Conservation (phyloP, 2,113 vertebrate species). For the Chloebia gouldiae region DNA sequence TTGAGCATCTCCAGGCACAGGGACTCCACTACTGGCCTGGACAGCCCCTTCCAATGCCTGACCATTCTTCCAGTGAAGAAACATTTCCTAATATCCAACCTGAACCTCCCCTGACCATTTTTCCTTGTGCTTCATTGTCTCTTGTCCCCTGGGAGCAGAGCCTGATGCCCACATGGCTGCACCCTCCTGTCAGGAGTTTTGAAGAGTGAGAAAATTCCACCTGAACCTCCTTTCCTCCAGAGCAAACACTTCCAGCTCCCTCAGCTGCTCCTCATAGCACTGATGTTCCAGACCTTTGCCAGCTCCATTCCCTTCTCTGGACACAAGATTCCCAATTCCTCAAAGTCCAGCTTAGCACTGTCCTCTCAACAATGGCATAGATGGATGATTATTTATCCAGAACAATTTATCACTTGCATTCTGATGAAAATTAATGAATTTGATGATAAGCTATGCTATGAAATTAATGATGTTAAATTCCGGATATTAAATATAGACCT, state of each 20-base stretch:
- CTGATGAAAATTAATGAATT: background rate
- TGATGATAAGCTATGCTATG: background rate
- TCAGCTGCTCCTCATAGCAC: background rate
- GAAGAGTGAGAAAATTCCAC: no score
- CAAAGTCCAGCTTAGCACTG: background rate
- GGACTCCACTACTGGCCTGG: background rate
- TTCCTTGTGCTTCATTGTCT: background rate
- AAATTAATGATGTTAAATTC: conserved; percentile 8
- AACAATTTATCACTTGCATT: background rate
- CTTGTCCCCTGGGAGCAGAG: background rate
- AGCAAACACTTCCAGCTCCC: background rate
- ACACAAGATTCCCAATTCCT: background rate
- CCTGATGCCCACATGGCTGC: background rate
- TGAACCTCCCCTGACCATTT: accelerated
- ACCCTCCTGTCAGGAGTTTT: background rate
- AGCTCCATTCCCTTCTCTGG: background rate
- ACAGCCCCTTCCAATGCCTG: background rate
- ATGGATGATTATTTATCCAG: background rate
- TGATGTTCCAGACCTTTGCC: background rate
- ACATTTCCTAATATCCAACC: background rate
- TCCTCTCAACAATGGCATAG: background rate
- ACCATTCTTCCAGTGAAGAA: background rate
- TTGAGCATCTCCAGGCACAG: no score
- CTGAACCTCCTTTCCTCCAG: background rate
- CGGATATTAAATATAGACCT: background rate